Evolutionary conservation across 2,888 invertebrate genomes (phyloP).

Genomic region (Drosophila conformis): DNA sequence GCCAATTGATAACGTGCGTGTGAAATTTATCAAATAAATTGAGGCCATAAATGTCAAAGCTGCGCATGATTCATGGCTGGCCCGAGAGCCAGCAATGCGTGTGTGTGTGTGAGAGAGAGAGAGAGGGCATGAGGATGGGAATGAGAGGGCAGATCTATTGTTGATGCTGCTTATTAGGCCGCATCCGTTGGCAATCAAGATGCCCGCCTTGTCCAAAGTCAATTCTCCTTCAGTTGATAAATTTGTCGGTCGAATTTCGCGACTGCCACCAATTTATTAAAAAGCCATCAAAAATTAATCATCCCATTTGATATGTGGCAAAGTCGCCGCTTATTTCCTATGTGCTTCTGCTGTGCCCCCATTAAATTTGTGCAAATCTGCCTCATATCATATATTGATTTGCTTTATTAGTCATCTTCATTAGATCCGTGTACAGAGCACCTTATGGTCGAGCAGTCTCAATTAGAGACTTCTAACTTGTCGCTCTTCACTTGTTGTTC

Average conservation of each 20-base stretch:
- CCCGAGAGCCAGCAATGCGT: not conserved
- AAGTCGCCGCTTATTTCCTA: not conserved
- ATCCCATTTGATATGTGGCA: constrained; percentile 8
- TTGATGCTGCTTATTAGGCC: constrained; percentile 61
- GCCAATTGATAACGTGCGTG: constrained; percentile 82
- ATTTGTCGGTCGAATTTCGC: constrained; percentile 41
- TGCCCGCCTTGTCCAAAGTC: constrained; percentile 33
- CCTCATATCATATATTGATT: not conserved
- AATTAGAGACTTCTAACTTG: too few relatives aligned
- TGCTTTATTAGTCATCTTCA: not conserved
- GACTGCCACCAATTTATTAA: constrained; percentile 53
- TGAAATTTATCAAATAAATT: constrained; percentile 82
- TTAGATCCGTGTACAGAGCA: not conserved
- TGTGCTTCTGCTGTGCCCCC: not conserved
- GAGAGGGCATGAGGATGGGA: not conserved
- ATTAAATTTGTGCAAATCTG: not conserved
- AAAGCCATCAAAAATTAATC: constrained; percentile 45
- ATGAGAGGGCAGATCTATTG: constrained; percentile 10
- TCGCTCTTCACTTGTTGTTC: not conserved
- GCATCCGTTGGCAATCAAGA: constrained; percentile 59
- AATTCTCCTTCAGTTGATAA: constrained; percentile 55
- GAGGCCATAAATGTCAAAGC: constrained; percentile 81
- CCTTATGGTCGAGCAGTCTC: not conserved
- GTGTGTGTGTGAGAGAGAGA: not conserved
- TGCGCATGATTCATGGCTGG: constrained; percentile 73